Percentiles rank a stretch among this genome's conserved stretches.
phyloP scores from a whole-genome alignment of 2,797 vertebrate species.

The Sebastes itinus region DNA sequence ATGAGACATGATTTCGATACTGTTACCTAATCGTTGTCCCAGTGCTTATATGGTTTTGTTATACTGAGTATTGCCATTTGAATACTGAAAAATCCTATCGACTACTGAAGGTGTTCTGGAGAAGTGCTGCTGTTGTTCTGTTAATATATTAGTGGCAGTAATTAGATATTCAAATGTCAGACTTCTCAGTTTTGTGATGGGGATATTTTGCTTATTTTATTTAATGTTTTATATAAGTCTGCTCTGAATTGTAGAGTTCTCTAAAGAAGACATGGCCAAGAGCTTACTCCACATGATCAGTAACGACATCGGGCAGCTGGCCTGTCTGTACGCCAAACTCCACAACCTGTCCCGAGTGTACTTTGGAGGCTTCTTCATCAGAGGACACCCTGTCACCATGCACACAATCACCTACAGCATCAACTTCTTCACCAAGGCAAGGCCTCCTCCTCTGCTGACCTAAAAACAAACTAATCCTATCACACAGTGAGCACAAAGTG shows the following conservation, averaged over 20 bases:
- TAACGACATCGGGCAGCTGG: conserved; percentile 98
- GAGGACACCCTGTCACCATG: conserved; percentile 98
- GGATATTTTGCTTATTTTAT: neutral
- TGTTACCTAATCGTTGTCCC: neutral
- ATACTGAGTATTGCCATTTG: neutral
- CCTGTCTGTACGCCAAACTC: conserved; percentile 93
- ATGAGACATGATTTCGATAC: neutral
- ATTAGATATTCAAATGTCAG: neutral
- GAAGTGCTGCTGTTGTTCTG: neutral
- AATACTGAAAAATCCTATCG: neutral
- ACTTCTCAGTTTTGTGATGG: neutral
- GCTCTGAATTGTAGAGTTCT: conserved; percentile 85
- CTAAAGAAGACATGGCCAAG: conserved; percentile 98
- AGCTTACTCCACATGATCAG: conserved; percentile 99
- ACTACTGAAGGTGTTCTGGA: neutral
- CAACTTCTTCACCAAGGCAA: conserved; percentile 99
- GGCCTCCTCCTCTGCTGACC: neutral
- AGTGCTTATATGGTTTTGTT: neutral
- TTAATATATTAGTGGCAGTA: neutral
- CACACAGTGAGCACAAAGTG: neutral
- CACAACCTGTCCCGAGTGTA: conserved; percentile 93
- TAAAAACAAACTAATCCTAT: neutral
- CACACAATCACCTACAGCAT: conserved; percentile 99
- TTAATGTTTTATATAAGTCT: neutral
- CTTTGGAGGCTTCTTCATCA: conserved; percentile 98